Evolutionary conservation across 2,797 vertebrate species (phyloP), one percentile per base, ranked within the genome.

Genomic region (Chaetophractus vellerosus): DNA sequence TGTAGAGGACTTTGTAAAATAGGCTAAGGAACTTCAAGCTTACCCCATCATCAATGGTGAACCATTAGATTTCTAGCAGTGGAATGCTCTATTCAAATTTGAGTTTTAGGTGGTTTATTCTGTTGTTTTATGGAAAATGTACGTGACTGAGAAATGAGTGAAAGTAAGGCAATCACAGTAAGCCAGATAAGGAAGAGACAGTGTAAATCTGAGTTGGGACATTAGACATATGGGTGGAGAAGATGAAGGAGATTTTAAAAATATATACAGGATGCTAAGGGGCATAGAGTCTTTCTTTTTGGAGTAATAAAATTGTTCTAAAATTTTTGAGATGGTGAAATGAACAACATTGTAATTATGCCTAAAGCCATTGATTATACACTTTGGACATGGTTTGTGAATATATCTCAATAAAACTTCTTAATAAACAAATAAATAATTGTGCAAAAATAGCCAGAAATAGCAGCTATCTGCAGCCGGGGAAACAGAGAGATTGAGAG

Each of bases 111-210:
- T 79, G 33, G 36, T 83, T 79, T 4, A 6, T 68, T 79, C 50
- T 31, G 24, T 57, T 68, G 8, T 68, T 71, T 86, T 38, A 59
- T 3, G 68, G 59, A 93, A 95, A 75, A 85, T 45, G 38, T 28
- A 23, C 28, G 15, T 72, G 66, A 66, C 19, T 82, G 21, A 31
- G 57, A 50, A 81, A 72, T 76, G 48, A 92, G 41, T 10, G 11
- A 28, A 89, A 72, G 38, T 31, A 64, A 82, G 50, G 59, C 57
- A 18, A n/a, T 8, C 76, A 21, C 61, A 48, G n/a, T 81, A 57
- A 75, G 81, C 2, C 26, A 83, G 57, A 41, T 38, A 76, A 89
- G 72, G 66, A 81, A 80, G 57, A 94, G 31, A 93, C n/a, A 52
- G 21, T 45, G 21, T 48, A 57, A 93, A 26, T 66, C 69, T 90